Evolutionary conservation across 2,888 invertebrate species (phyloP).

Genomic region (Agriopis leucophaearia): DNA sequence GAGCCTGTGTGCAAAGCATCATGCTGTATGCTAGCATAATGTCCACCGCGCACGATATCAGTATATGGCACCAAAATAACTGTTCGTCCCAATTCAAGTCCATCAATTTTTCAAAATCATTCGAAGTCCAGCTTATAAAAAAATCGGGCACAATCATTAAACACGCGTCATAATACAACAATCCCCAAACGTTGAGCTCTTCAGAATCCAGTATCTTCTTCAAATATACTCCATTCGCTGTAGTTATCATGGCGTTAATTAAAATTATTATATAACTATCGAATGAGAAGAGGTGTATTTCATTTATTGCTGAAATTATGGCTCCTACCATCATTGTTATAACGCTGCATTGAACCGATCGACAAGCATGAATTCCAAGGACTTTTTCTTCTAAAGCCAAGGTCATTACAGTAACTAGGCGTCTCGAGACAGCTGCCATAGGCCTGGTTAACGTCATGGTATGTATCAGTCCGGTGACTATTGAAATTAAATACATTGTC

Average conservation of each 20-base stretch:
- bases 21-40: conserved; percentile 1
- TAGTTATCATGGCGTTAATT: neutral
- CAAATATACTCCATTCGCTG: conserved; percentile 7
- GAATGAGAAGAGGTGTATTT: neutral
- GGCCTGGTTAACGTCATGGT: neutral
- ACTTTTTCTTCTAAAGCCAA: conserved; percentile 1
- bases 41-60: neutral
- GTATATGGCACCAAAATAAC: neutral
- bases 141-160: conserved; percentile 4
- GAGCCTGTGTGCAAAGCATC: neutral
- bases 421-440: neutral
- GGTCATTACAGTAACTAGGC: neutral
- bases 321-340: conserved; percentile 1
- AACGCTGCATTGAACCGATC: neutral
- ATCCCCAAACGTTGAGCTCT: conserved; percentile 5
- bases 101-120: neutral
- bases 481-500: neutral
- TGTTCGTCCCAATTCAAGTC: neutral
- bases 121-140: neutral
- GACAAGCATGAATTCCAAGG: neutral
- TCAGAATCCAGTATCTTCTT: conserved; percentile 8
- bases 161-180: neutral
- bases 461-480: neutral
- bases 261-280: conserved; percentile 1
- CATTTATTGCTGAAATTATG: conserved; percentile 1